phyloP scores from a whole-genome alignment of 2,888 invertebrate species.

The Embidobia sp. region DNA sequence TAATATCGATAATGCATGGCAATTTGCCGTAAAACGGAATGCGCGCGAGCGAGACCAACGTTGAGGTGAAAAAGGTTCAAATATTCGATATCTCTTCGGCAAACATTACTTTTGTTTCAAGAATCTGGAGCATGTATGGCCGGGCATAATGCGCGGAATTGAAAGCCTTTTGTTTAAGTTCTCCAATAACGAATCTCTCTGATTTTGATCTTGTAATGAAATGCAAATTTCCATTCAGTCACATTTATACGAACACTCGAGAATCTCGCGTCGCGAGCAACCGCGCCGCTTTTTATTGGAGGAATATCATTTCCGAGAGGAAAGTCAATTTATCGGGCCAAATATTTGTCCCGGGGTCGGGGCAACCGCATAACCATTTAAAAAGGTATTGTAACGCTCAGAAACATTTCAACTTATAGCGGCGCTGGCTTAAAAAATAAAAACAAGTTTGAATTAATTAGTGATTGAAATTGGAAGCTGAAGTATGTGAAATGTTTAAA shows the following conservation, averaged over 20 bases:
- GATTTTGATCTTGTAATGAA: constrained; percentile 64
- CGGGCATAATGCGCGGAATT: constrained; percentile 59
- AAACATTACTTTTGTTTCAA: constrained; percentile 65
- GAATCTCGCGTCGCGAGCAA: constrained; percentile 28
- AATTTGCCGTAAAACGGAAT: constrained; percentile 63
- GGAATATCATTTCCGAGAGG: constrained; percentile 51
- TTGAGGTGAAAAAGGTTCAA: constrained; percentile 65
- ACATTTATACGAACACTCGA: constrained; percentile 40
- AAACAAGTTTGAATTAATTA: too few species aligned
- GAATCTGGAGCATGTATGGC: constrained; percentile 53
- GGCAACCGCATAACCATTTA: constrained; percentile 1
- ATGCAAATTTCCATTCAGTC: constrained; percentile 62
- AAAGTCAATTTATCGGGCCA: constrained; percentile 51
- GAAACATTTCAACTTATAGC: too few species aligned
- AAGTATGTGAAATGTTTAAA: too few species aligned
- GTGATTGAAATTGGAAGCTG: too few species aligned
- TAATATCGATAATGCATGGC: constrained; percentile 67
- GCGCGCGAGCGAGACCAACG: constrained; percentile 44
- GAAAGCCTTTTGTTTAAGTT: constrained; percentile 62
- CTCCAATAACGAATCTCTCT: constrained; percentile 59
- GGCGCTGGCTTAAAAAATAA: too few species aligned
- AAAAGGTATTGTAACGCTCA: constrained; percentile 11
- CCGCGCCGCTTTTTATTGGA: constrained; percentile 27
- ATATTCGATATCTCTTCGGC: constrained; percentile 65
- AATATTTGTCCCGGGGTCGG: constrained; percentile 34